phyloP scores from a whole-genome alignment of 2,797 vertebrate species.

The Spatula versicolor region DNA sequence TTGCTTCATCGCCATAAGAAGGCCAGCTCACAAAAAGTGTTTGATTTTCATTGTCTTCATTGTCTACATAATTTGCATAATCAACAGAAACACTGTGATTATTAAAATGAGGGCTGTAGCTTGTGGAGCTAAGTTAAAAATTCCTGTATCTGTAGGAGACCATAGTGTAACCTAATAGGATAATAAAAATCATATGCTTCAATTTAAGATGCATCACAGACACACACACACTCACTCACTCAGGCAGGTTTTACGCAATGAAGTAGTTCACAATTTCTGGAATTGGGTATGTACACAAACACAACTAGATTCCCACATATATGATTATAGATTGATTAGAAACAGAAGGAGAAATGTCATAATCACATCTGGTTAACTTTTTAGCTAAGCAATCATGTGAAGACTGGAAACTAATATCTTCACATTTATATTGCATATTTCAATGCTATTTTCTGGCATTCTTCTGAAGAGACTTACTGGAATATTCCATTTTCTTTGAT shows the following conservation, averaged over 20 bases:
- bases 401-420: background rate
- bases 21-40: background rate
- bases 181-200: background rate
- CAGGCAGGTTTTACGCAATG: background rate
- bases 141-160: background rate
- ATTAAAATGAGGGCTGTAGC: constrained; percentile 15
- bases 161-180: background rate
- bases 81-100: constrained; percentile 1
- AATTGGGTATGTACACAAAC: background rate
- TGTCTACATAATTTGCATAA: background rate
- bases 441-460: background rate
- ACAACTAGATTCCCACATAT: background rate
- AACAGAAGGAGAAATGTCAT: background rate
- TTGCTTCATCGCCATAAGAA: constrained; percentile 3
- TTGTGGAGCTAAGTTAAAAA: constrained; percentile 34
- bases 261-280: background rate
- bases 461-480: constrained; percentile 12
- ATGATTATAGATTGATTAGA: background rate
- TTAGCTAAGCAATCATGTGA: background rate
- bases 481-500: background rate
- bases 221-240: background rate
- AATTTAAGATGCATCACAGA: background rate
- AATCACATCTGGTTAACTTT: constrained; percentile 15
- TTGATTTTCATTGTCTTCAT: background rate
- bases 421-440: background rate